Evolutionary conservation across 2,888 invertebrate genomes (phyloP).

Genomic region (Ramazzottius varieornatus): DNA sequence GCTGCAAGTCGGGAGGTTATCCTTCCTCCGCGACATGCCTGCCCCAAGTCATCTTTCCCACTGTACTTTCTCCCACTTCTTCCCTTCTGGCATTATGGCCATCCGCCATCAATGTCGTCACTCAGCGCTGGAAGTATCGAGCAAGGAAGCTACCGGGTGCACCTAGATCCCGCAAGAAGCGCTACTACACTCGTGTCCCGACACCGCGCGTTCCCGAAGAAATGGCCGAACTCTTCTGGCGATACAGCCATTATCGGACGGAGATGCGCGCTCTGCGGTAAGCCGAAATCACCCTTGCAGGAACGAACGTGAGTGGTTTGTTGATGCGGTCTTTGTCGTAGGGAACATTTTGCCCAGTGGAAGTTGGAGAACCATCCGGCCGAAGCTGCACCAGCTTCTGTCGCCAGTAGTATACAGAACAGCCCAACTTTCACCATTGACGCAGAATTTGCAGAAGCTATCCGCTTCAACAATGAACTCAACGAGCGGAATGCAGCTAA

Average conservation of each 20-base stretch:
- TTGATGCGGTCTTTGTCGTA: too few relatives aligned
- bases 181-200: not conserved
- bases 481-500: not conserved
- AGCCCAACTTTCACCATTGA: too few relatives aligned
- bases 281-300: not conserved
- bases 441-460: not conserved
- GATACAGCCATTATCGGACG: not conserved
- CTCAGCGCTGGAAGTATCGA: not conserved
- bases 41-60: too few relatives aligned
- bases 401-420: too few relatives aligned
- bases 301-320: not conserved
- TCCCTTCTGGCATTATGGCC: too few relatives aligned
- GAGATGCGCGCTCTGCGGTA: not conserved
- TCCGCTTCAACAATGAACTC: not conserved
- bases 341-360: not conserved
- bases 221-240: not conserved
- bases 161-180: not conserved
- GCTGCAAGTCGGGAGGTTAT: too few relatives aligned
- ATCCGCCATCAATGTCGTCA: not conserved
- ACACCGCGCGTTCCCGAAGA: not conserved
- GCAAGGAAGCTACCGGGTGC: not conserved
- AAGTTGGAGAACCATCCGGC: not conserved
- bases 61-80: too few relatives aligned
- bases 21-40: too few relatives aligned
- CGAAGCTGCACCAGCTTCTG: not conserved